These are phyloP conservation scores for Danaus chrysippus DNA, from an alignment of 2,888 invertebrate species.

Conservation along the genomic window DNA sequence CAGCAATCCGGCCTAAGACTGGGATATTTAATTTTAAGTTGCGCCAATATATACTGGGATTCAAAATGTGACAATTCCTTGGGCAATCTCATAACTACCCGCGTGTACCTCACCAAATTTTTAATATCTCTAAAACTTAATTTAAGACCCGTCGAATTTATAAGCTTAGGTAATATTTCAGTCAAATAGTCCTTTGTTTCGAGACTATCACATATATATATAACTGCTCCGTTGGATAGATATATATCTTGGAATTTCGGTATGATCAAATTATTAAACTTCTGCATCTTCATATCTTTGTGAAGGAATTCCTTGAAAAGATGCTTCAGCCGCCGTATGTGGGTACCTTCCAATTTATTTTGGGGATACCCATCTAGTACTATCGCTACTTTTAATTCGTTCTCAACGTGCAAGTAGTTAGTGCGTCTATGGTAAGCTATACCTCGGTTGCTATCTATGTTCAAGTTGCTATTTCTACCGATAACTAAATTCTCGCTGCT, in stretches of 20 bases:
- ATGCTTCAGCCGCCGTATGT: constrained; percentile 61
- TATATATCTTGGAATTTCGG: constrained; percentile 70
- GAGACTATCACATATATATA: constrained; percentile 69
- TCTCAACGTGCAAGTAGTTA: constrained; percentile 66
- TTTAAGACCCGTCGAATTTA: constrained; percentile 62
- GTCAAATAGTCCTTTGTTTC: constrained; percentile 67
- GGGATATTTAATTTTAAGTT: constrained; percentile 53
- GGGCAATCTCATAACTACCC: constrained; percentile 60
- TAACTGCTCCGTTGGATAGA: constrained; percentile 67
- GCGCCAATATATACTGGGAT: constrained; percentile 53
- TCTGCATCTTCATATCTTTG: constrained; percentile 63
- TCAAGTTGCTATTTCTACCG: constrained; percentile 52
- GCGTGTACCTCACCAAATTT: constrained; percentile 59
- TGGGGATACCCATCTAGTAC: constrained; percentile 65
- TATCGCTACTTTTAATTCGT: constrained; percentile 64
- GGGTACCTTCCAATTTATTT: constrained; percentile 65
- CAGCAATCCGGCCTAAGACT: constrained; percentile 62
- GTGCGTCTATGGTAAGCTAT: constrained; percentile 69
- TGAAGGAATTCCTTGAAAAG: constrained; percentile 66
- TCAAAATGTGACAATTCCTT: constrained; percentile 60
- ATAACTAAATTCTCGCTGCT: constrained; percentile 53
- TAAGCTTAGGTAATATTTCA: constrained; percentile 60
- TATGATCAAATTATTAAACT: constrained; percentile 59
- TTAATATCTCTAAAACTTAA: constrained; percentile 59
- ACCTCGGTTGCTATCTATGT: constrained; percentile 65